Base-by-base conservation (phyloP, 2,113 vertebrate genomes). In the Heloderma charlesbogerti region DNA sequence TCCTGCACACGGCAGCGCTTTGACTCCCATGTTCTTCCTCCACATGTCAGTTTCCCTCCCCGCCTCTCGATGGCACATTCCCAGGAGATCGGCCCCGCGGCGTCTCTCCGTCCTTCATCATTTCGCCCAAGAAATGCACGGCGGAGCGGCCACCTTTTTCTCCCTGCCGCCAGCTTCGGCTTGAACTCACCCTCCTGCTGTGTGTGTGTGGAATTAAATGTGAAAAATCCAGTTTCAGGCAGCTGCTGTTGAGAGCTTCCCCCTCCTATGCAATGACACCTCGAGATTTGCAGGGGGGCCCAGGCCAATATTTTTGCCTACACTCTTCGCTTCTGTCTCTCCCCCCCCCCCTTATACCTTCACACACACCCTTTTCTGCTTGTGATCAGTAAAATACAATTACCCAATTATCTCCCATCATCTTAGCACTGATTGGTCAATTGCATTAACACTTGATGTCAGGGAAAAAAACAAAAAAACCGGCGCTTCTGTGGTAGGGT, bases 381-480 rank as follows among this genome's bases (percentile, higher is more conserved):
- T 97, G 97, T 96, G 96, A 97, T 97, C 97, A 97, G 94, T 96
- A 96, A 96, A 97, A 97, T 97, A 97, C 96, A 98, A 98, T 98
- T 98, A 98, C 97, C 97, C 98, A 97, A 98, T 98, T 98, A 97
- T 97, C 97, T 97, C 97, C 97, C 97, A 97, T 98, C 97, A 97
- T 97, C 97, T 97, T 96, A 96, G 94, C 96, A 97, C 97, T 96
- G 97, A 98, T 98, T 98, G 98, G 98, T 97, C 98, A 97, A 97
- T 97, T 95, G 96, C 96, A 96, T 98, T 98, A 98, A 98, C 97
- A 95, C 97, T 98, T 97, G 93, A 96, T 97, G 97, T 95, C 97
- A 85, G 89, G 94, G 96, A 80, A 43, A 77, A 77, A n/a, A n/a
- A n/a, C n/a, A n/a, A n/a, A n/a, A n/a, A n/a, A n/a, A n/a, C n/a